Conservation (phyloP, 2,888 invertebrate genomes). For the Drosophila nr. fundita region DNA sequence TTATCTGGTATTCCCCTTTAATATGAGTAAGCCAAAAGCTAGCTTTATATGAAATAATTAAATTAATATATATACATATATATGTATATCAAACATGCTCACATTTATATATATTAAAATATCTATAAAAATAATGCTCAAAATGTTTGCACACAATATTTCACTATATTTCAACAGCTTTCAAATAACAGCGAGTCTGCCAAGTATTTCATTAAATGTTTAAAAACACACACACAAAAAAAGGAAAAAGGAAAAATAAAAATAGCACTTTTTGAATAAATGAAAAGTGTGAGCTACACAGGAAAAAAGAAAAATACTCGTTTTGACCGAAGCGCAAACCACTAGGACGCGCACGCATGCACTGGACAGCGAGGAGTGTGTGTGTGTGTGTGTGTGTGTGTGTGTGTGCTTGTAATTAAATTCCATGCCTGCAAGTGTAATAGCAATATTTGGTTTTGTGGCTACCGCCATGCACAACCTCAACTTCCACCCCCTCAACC, state of each 20-base stretch:
- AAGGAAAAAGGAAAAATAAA: too few relatives aligned
- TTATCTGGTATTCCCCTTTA: background rate
- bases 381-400: slow-evolving; percentile 1
- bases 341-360: slow-evolving; percentile 26
- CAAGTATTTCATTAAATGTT: slow-evolving; percentile 53
- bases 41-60: background rate
- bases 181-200: background rate
- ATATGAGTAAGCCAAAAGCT: background rate
- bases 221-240: slow-evolving; percentile 3
- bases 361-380: slow-evolving; percentile 16
- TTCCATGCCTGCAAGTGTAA: slow-evolving; percentile 73
- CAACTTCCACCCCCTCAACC: background rate
- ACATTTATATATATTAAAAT: background rate
- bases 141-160: background rate
- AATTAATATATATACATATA: background rate
- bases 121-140: background rate
- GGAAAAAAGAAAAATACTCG: slow-evolving; percentile 3
- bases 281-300: slow-evolving; percentile 19
- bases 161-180: background rate
- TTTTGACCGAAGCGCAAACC: slow-evolving; percentile 41
- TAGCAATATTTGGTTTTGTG: slow-evolving; percentile 75
- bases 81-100: too few relatives aligned
- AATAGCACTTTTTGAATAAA: slow-evolving; percentile 16
- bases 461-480: slow-evolving; percentile 20
- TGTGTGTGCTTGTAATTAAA: slow-evolving; percentile 68